Conservation (phyloP, 1,140 invertebrate species). For the Goniozus legneri region DNA sequence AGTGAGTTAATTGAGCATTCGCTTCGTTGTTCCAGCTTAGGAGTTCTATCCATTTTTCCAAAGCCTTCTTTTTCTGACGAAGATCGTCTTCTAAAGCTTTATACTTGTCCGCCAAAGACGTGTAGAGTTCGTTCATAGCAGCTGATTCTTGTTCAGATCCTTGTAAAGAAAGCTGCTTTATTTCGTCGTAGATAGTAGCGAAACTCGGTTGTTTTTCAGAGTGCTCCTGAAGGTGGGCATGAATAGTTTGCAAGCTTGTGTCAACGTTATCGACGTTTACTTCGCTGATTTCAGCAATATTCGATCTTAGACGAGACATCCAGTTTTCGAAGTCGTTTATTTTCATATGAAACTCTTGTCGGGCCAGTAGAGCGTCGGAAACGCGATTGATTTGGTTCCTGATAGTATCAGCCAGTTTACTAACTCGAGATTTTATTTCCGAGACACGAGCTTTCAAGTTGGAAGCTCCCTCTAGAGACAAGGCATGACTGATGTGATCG, state of each 20-base stretch:
- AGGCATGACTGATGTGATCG: constrained; percentile 71
- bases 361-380: constrained; percentile 73
- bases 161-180: constrained; percentile 70
- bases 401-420: constrained; percentile 68
- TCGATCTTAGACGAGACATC: constrained; percentile 73
- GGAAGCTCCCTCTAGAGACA: constrained; percentile 72
- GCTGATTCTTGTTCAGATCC: constrained; percentile 69
- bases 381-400: constrained; percentile 72
- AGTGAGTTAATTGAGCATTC: constrained; percentile 74
- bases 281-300: constrained; percentile 75
- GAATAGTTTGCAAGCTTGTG: constrained; percentile 72
- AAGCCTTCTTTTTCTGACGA: constrained; percentile 66
- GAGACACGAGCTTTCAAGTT: constrained; percentile 68
- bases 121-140: constrained; percentile 71
- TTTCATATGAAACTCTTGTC: constrained; percentile 82
- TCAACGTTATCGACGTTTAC: constrained; percentile 77
- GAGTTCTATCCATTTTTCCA: constrained; percentile 82
- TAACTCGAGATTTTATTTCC: constrained; percentile 69
- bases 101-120: constrained; percentile 70
- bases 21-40: constrained; percentile 78
- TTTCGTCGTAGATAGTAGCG: constrained; percentile 73
- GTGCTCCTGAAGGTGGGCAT: constrained; percentile 76
- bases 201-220: constrained; percentile 74
- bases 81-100: constrained; percentile 74
- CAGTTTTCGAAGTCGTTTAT: constrained; percentile 79